A percentile compares a stretch with the other conserved stretches of the same genome.
phyloP scores from a whole-genome alignment of 2,888 invertebrate species.

The Margaritifera margaritifera region DNA sequence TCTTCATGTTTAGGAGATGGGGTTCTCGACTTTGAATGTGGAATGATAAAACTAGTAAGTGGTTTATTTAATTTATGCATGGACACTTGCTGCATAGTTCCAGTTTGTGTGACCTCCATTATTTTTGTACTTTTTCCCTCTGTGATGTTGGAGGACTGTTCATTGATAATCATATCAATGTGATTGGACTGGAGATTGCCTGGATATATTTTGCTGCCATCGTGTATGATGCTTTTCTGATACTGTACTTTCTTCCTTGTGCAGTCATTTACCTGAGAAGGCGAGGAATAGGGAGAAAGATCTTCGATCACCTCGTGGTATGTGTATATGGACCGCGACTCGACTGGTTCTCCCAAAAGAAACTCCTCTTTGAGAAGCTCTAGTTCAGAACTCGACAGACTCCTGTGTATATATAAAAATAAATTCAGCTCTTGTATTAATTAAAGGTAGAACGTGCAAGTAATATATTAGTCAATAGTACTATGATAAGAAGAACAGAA shows the following conservation, averaged over 20 bases:
- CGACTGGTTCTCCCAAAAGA: slow-evolving; percentile 18
- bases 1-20: slow-evolving; percentile 17
- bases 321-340: slow-evolving; percentile 25
- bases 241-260: slow-evolving; percentile 5
- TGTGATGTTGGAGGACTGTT: slow-evolving; percentile 32
- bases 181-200: slow-evolving; percentile 29
- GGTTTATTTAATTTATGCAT: slow-evolving; percentile 49
- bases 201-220: slow-evolving; percentile 21
- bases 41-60: slow-evolving; percentile 66
- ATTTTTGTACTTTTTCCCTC: slow-evolving; percentile 26
- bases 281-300: slow-evolving; percentile 3
- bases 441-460: no score
- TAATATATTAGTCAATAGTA: no score
- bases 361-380: slow-evolving; percentile 52
- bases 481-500: no score
- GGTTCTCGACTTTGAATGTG: slow-evolving; percentile 45
- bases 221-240: slow-evolving; percentile 26
- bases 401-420: slow-evolving; percentile 33
- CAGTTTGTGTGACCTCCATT: slow-evolving; percentile 28
- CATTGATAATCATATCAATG: slow-evolving; percentile 35
- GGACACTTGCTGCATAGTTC: slow-evolving; percentile 38
- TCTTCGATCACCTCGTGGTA: slow-evolving; percentile 20
- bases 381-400: slow-evolving; percentile 57
- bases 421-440: no score
- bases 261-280: slow-evolving; percentile 1